phyloP scores from a whole-genome alignment of 2,888 invertebrate genomes.

The Archaeoteleia sp. region DNA sequence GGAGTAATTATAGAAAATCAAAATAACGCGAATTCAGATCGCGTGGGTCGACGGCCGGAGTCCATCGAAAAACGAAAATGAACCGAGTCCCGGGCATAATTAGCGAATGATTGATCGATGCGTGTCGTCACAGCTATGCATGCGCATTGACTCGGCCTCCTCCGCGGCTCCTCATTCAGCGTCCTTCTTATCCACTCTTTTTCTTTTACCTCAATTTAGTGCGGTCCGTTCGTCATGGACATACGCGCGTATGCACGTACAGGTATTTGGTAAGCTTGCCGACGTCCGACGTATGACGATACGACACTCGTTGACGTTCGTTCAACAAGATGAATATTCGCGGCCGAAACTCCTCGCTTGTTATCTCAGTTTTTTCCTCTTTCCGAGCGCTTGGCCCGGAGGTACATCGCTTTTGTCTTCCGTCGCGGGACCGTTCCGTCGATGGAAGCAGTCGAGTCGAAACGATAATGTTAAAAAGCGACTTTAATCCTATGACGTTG shows the following conservation, averaged over 20 bases:
- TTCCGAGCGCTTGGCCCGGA: slow-evolving; percentile 1
- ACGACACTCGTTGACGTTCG: slow-evolving; percentile 29
- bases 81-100: slow-evolving; percentile 73
- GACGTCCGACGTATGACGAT: slow-evolving; percentile 39
- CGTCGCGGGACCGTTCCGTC: too few relatives aligned
- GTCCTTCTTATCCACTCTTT: slow-evolving; percentile 57
- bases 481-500: too few relatives aligned
- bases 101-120: slow-evolving; percentile 74
- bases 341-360: slow-evolving; percentile 37
- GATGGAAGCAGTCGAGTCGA: too few relatives aligned
- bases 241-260: slow-evolving; percentile 54
- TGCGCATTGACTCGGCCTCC: slow-evolving; percentile 62
- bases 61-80: slow-evolving; percentile 59
- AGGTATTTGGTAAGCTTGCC: slow-evolving; percentile 35
- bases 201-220: slow-evolving; percentile 70
- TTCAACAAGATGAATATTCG: slow-evolving; percentile 49
- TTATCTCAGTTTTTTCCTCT: slow-evolving; percentile 34
- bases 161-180: slow-evolving; percentile 32
- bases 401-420: slow-evolving; percentile 8
- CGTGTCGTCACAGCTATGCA: slow-evolving; percentile 70
- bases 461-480: too few relatives aligned
- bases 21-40: slow-evolving; percentile 14
- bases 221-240: slow-evolving; percentile 53
- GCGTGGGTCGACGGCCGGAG: slow-evolving; percentile 63
- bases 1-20: slow-evolving; percentile 1